Evolutionary conservation across 2,113 vertebrate genomes (phyloP), one percentile per base, ranked within the genome.

Genomic region (Theropithecus gelada): DNA sequence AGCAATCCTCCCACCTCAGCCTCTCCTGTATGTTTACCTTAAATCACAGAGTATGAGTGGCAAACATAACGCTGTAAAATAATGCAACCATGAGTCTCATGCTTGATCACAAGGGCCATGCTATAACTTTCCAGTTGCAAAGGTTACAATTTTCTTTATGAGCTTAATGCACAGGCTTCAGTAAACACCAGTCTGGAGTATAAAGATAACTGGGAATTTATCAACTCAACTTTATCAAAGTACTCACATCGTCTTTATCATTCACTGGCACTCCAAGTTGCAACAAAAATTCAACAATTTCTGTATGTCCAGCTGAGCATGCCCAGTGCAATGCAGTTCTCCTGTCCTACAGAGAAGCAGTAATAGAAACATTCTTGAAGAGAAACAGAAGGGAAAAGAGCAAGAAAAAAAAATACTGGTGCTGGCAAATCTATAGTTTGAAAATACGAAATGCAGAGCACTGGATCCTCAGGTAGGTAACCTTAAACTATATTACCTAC

Each of bases 311-410:
- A 1, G 99, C 99, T 45, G 99, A 99, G 97, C 99, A 99, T 22
- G 99, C 99, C 99, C 99, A 99, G 84, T 99, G 99, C 52, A 99
- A 98, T 1, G 99, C 99, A 9, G 99, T 99, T 85, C 99, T 99
- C 20, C 98, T 97, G 98, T 99, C 99, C 99, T 99, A 96, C 20
- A 96, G 30, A 95, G 61, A 48, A 80, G 38, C 48, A 64, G 32
- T 70, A 57, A 40, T 20, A 78, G 86, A 32, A 89, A 90, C 8
- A 52, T 57, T 91, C 43, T 76, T 81, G 66, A 96, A 93, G 85
- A 85, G 45, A 94, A 89, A 96, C 1, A 94, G 35, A 96, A 94
- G 68, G 18, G 18, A 57, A 95, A 87, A 94, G 92, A 76, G 50
- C 59, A 95, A 57, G 48, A 93, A 73, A 70, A 90, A 70, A 45